Conservation (phyloP, 1,140 invertebrate species). For the Heliconius hermathena region DNA sequence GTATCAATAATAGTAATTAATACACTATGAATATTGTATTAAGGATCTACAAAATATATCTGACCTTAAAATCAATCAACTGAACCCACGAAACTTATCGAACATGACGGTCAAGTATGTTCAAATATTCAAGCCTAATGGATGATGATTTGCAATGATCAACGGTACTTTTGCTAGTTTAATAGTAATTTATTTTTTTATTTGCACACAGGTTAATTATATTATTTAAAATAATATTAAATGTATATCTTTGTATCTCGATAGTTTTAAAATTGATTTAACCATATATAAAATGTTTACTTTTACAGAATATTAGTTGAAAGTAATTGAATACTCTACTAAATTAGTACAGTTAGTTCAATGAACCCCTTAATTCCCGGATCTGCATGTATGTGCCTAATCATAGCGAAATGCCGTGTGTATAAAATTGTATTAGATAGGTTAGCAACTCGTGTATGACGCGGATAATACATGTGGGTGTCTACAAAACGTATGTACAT, state of each 20-base stretch:
- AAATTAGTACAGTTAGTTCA: constrained; percentile 40
- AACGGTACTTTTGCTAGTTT: constrained; percentile 57
- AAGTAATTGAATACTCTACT: background rate
- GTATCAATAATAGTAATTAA: background rate
- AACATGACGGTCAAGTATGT: constrained; percentile 57
- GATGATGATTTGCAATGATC: constrained; percentile 44
- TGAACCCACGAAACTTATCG: constrained; percentile 34
- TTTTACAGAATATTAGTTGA: background rate
- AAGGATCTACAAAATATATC: constrained; percentile 9
- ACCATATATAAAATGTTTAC: background rate
- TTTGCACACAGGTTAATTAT: background rate
- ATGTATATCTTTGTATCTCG: background rate
- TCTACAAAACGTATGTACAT: constrained; percentile 30
- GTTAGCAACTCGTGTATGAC: constrained; percentile 36
- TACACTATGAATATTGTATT: background rate
- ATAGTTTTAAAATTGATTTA: background rate
- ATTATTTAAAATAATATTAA: background rate
- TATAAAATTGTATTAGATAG: constrained; percentile 41
- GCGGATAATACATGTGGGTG: constrained; percentile 28
- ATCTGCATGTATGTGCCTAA: constrained; percentile 50
- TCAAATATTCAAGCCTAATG: constrained; percentile 54
- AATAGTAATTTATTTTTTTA: constrained; percentile 17
- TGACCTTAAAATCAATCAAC: constrained; percentile 35
- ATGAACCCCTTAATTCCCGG: constrained; percentile 55
- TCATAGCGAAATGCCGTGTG: constrained; percentile 44